Base-by-base conservation (phyloP, 53 echinoderm and acorn worm species). In the Crossaster papposus region DNA sequence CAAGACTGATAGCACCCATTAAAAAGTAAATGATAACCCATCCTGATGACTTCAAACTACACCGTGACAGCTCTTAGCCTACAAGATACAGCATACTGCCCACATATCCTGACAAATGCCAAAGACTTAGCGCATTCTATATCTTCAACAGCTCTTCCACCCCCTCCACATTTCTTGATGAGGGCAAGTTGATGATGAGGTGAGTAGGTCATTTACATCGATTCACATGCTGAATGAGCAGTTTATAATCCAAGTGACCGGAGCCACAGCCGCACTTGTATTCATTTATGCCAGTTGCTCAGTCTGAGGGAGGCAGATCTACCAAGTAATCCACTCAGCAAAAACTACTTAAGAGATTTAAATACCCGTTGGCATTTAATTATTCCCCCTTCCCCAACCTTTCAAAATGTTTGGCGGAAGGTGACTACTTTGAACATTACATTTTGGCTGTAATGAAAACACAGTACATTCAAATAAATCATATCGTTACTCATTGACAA, bases 151-250 rank as follows among this genome's bases (percentile, higher is more conserved):
- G 44, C 44, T 44, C 6, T 44, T 5, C 44, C 44, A 5, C 44
- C 44, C 44, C 44, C 44, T 44, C 44, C 44, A 5, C 44, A 44
- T 44, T 44, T 9, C 9, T 9, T n/a, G 30, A 29, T 13, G 5
- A 71, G 71, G 24, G 71, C 17, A 35, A 28, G 36, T 28, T 20
- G 64, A 64, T 65, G 20, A 65, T 83, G 83, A 65, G 65, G 70
- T 65, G 68, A 83, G 35, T 70, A 28, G 37, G 83, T 15, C 29
- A 83, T 83, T 83, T 70, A 65, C 28, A 83, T 65, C 70, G 83
- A 83, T 83, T 83, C 50, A 83, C 44, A 83, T 7, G 37, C 83
- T 51, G 65, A 83, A 83, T 70, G 44, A 81, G 36, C 65, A 65
- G 65, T 83, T 65, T 36, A 78, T 50, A 50, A 78, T 24, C 29